These are phyloP conservation scores for Drusus annulatus DNA, from an alignment of 1,140 invertebrate species.

Conservation along the genomic window DNA sequence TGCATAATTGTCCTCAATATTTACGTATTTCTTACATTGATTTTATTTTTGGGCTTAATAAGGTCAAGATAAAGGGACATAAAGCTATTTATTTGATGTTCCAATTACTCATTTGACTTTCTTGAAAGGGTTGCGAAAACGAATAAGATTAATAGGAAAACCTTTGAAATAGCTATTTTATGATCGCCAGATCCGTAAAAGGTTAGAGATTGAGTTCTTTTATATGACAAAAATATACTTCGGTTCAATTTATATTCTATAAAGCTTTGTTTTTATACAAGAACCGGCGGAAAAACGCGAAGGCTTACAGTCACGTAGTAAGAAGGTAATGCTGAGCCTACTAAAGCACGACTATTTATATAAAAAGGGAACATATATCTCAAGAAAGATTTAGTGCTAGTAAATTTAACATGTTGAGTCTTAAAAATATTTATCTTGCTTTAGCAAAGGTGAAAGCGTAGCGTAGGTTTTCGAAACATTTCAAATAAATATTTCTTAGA, in stretches of 20 bases:
- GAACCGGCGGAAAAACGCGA: not conserved
- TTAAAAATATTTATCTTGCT: not conserved
- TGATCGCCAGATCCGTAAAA: not conserved
- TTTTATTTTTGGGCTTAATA: too few relatives aligned
- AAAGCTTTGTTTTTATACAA: not conserved
- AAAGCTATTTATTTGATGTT: too few relatives aligned
- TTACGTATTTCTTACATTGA: too few relatives aligned
- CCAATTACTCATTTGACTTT: too few relatives aligned
- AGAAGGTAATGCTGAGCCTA: not conserved
- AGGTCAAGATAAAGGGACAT: too few relatives aligned
- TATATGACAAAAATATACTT: conserved; percentile 14
- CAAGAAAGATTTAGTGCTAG: not conserved
- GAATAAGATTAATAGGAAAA: not conserved
- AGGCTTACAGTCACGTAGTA: not conserved
- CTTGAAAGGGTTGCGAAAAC: not conserved
- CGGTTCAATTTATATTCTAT: not conserved
- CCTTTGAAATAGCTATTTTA: not conserved
- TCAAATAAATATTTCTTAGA: too few relatives aligned
- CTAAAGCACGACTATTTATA: not conserved
- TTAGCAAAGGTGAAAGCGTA: too few relatives aligned
- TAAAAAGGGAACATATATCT: not conserved
- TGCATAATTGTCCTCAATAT: too few relatives aligned
- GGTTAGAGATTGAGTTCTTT: conserved; percentile 5
- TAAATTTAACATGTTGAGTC: not conserved
- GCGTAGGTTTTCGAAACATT: too few relatives aligned